phyloP scores from a whole-genome alignment of 2,888 invertebrate species.

The Chelonus formosanus region DNA sequence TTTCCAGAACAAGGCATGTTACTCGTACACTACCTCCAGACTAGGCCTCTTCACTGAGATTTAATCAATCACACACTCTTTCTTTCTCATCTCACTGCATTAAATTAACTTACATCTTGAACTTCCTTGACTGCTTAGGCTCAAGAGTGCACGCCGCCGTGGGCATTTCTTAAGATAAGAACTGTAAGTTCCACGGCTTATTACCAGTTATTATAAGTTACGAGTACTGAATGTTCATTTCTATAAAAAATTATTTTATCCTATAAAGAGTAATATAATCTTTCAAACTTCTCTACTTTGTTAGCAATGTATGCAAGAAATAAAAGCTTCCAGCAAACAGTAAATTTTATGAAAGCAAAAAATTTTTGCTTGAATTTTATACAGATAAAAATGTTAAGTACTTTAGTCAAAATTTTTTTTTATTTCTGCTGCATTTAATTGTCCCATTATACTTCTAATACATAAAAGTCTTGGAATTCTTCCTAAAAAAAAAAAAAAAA shows the following conservation, averaged over 20 bases:
- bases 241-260: slow-evolving; percentile 1
- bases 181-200: slow-evolving; percentile 41
- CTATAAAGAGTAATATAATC: slow-evolving; percentile 1
- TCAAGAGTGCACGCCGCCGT: slow-evolving; percentile 40
- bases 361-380: too few species aligned
- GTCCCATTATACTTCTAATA: too few species aligned
- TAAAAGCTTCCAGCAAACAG: not conserved
- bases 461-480: too few species aligned
- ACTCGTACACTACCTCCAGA: slow-evolving; percentile 1
- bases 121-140: slow-evolving; percentile 32
- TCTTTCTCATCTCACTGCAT: slow-evolving; percentile 29
- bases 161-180: slow-evolving; percentile 43
- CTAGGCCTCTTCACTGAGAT: slow-evolving; percentile 18
- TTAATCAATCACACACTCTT: slow-evolving; percentile 37
- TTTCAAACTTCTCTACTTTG: slow-evolving; percentile 1
- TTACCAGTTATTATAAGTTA: slow-evolving; percentile 44
- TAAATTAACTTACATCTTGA: slow-evolving; percentile 31
- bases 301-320: not conserved
- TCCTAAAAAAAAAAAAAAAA: too few species aligned
- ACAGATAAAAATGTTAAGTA: too few species aligned
- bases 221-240: slow-evolving; percentile 6
- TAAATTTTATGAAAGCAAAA: not conserved
- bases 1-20: not conserved
- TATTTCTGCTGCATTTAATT: too few species aligned
- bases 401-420: too few species aligned